These are phyloP conservation scores for Bagarius yarrelli DNA, from an alignment of 2,113 vertebrate genomes.

Conservation along the genomic window DNA sequence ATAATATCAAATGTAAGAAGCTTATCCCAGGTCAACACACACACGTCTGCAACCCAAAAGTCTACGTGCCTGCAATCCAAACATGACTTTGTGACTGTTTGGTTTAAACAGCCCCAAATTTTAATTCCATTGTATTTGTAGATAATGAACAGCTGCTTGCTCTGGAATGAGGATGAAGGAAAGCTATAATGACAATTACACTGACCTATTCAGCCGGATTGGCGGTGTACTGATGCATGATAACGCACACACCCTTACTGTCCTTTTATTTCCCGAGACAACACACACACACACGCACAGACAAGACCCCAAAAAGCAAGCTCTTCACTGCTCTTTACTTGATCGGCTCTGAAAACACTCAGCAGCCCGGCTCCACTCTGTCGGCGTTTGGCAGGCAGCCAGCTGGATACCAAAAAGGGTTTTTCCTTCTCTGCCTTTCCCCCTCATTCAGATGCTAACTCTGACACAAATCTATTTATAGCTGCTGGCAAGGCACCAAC, in stretches of 20 bases:
- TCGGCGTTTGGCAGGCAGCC: slow-evolving; percentile 66
- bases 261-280: slow-evolving; percentile 42
- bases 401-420: slow-evolving; percentile 75
- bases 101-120: neutral
- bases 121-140: slow-evolving; percentile 5
- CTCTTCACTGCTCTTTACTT: slow-evolving; percentile 67
- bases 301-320: slow-evolving; percentile 29
- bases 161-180: slow-evolving; percentile 26
- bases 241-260: slow-evolving; percentile 23
- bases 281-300: slow-evolving; percentile 17
- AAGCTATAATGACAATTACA: slow-evolving; percentile 33
- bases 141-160: slow-evolving; percentile 41
- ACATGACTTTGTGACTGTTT: neutral
- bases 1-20: too few species aligned
- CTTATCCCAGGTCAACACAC: too few species aligned
- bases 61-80: neutral
- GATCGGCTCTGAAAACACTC: slow-evolving; percentile 62
- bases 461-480: slow-evolving; percentile 75
- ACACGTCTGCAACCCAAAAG: too few species aligned
- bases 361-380: slow-evolving; percentile 59
- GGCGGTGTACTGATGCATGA: slow-evolving; percentile 24
- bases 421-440: slow-evolving; percentile 69
- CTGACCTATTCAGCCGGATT: slow-evolving; percentile 13
- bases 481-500: slow-evolving; percentile 73
- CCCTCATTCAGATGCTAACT: slow-evolving; percentile 68